Base-by-base conservation (phyloP, 2,113 vertebrate genomes). In the Rutilus rutilus region DNA sequence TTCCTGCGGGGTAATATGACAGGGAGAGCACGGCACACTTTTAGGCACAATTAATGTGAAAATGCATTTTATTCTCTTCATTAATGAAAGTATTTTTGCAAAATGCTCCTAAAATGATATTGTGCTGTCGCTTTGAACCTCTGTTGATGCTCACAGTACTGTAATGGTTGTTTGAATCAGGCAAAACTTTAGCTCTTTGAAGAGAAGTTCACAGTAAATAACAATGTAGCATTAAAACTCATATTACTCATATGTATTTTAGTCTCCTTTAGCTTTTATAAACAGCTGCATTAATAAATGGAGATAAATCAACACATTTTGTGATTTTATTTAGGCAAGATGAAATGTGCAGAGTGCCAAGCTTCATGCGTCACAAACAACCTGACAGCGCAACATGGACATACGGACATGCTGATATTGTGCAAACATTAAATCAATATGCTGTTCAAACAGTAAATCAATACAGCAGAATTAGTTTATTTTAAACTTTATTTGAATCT, bases 361-460 rank as follows among this genome's bases (percentile, higher is more conserved):
- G 15, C 2, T 27, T 81, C 15, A 7, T 57, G 27, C 1, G 5
- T 62, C 45, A 57, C 25, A 47, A 52, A 47, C 57, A 25, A 57
- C 23, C 47, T 59, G 60, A 60, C 17, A 36, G 15, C 0, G 5
- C 30, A 42, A 79, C 57, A 27, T 78, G 73, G 23, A 27, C 57
- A 45, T 50, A 10, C 59, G 50, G 65, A 79, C 54, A 65, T 62
- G 54, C 47, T 62, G 45, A 36, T 52, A 19, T 8, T 65, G 54
- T 76, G 69, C 76, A 86, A 80, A 86, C 69, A 84, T 14, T 21
- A 21, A 33, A 33, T 33, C 33, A 33, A 33, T 33, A 14, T 39
- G 54, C 52, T 87, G 33, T 90, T 89, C 88, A 52, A 87, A 88
- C 64, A 89, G 62, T 69, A 6, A 79, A 84, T 85, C 83, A 74